Evolutionary conservation across 2,888 invertebrate genomes (phyloP).

Genomic region (Sphaerolaimus hirsutus): DNA sequence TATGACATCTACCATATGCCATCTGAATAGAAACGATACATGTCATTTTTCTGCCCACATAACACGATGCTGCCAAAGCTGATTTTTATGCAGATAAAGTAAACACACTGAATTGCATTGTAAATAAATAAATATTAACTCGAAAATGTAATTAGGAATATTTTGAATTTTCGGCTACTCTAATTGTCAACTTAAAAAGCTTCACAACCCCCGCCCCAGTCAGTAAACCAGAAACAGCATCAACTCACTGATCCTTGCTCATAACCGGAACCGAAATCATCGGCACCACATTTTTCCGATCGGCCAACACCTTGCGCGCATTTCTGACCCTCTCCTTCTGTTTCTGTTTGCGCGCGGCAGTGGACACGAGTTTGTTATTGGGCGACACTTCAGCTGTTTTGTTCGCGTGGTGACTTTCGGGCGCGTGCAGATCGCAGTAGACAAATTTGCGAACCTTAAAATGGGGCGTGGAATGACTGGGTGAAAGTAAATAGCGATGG

Average conservation of each 20-base stretch:
- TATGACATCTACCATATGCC: too few relatives aligned
- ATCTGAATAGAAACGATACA: too few relatives aligned
- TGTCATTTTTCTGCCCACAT: too few relatives aligned
- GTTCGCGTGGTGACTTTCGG: slow-evolving; percentile 24
- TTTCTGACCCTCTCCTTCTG: slow-evolving; percentile 48
- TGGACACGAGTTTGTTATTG: slow-evolving; percentile 47
- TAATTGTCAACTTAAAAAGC: too few relatives aligned
- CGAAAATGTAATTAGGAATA: too few relatives aligned
- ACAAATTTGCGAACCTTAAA: slow-evolving; percentile 89
- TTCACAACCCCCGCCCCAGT: background rate
- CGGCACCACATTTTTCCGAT: slow-evolving; percentile 66
- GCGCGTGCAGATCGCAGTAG: slow-evolving; percentile 79
- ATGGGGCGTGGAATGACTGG: too few relatives aligned
- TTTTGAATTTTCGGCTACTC: too few relatives aligned
- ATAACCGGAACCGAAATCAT: slow-evolving; percentile 78
- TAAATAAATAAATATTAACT: too few relatives aligned
- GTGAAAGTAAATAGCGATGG: too few relatives aligned
- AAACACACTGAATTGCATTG: too few relatives aligned
- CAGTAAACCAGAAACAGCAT: background rate
- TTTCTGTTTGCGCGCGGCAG: slow-evolving; percentile 13
- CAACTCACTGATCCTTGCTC: slow-evolving; percentile 29
- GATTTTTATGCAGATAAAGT: too few relatives aligned
- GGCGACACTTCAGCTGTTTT: background rate
- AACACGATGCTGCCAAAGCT: too few relatives aligned
- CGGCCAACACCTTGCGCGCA: slow-evolving; percentile 57